Base-by-base conservation (phyloP, 2,113 vertebrate genomes). In the Saguinus midas region DNA sequence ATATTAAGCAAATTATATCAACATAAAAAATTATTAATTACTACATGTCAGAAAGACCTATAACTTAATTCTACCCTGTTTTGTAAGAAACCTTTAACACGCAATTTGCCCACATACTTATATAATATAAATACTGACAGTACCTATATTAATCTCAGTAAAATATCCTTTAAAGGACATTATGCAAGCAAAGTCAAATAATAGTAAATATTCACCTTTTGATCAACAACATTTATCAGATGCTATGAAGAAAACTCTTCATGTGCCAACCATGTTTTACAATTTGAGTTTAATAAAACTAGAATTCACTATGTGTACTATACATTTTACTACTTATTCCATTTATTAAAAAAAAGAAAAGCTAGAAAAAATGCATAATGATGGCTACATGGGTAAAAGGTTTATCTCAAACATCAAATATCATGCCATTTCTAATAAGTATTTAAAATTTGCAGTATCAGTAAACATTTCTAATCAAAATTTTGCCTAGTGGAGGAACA, bases 21-120 rank as follows among this genome's bases (percentile, higher is more conserved):
- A 88, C 14, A 88, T 52, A 79, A 80, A 95, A 85, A 87, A 90
- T 29, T 80, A 80, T 2, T 32, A 87, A 5, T 58, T 70, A 95
- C 61, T 50, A 9, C 2, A 87, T 45, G 11, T 85, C 50, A 43
- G 68, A 79, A 97, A 89, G 76, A 76, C 4, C 8, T 25, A 89
- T 5, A 94, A 96, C 64, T 93, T 97, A 90, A 90, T 91, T 93
- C 85, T 91, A 96, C 1, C 3, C 25, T 82, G 50, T 76, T 75
- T 91, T 43, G 21, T 82, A 93, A 5, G 58, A 89, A 90, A 96
- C 2, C 93, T 89, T 78, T 91, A 80, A 80, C 64, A 68, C 43
- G 6, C 6, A 96, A 78, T 80, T 87, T 91, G 61, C 27, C 17
- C 43, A 94, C 12, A 92, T 37, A 95, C 25, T 92, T 93, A 79